Conservation (phyloP, 2,888 invertebrate species). For the Lepas anatifera region DNA sequence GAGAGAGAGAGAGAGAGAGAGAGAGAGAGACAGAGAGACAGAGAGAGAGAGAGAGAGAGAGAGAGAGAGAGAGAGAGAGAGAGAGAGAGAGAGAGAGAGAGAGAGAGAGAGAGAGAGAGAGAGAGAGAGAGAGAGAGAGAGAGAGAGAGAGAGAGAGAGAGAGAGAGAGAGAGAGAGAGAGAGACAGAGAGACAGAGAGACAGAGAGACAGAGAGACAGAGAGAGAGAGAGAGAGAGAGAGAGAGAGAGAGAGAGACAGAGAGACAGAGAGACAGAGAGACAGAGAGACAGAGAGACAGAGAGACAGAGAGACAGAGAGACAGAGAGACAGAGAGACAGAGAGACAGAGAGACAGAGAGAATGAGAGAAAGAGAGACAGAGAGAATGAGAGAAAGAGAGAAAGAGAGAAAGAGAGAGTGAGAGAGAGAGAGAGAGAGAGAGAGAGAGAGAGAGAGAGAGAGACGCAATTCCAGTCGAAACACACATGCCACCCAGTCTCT, state of each 20-base stretch:
- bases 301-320: neutral
- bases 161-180: neutral
- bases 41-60: constrained; percentile 9
- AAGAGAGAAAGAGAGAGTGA: neutral
- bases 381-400: neutral
- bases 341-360: neutral
- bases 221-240: neutral
- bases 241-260: neutral
- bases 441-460: too few species aligned
- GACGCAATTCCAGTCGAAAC: too few species aligned
- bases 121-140: neutral
- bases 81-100: neutral
- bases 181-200: neutral
- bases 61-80: neutral
- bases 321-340: neutral
- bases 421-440: neutral
- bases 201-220: constrained; percentile 1
- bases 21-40: neutral
- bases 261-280: neutral
- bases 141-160: neutral
- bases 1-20: neutral
- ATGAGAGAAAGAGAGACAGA: constrained; percentile 10
- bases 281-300: neutral
- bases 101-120: neutral
- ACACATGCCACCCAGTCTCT: too few species aligned